Evolutionary conservation across 1,140 invertebrate genomes (phyloP).

Genomic region (Pantala flavescens): DNA sequence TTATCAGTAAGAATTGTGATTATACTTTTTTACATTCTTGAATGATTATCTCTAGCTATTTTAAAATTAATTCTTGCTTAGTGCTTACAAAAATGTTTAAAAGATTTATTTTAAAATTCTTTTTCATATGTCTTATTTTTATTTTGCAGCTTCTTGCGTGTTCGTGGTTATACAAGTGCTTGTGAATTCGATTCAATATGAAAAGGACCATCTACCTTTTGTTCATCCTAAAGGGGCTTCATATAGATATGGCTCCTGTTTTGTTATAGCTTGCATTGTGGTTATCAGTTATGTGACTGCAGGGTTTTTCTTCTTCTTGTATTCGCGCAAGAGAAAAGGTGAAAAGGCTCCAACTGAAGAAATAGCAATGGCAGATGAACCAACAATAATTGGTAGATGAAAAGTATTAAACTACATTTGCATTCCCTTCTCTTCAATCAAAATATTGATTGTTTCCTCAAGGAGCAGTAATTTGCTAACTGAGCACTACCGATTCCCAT

Average conservation of each 20-base stretch:
- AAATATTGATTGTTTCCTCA: too few relatives aligned
- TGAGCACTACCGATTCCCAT: too few relatives aligned
- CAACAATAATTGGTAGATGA: slow-evolving; percentile 71
- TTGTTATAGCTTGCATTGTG: slow-evolving; percentile 68
- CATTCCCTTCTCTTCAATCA: too few relatives aligned
- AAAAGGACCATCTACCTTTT: slow-evolving; percentile 50
- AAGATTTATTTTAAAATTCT: too few relatives aligned
- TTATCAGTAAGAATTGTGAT: too few relatives aligned
- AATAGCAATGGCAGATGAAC: slow-evolving; percentile 71
- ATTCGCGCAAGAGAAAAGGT: slow-evolving; percentile 72
- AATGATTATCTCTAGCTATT: too few relatives aligned
- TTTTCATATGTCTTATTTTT: neutral
- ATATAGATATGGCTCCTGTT: slow-evolving; percentile 59
- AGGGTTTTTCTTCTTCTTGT: slow-evolving; percentile 62
- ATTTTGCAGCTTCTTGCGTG: slow-evolving; percentile 47
- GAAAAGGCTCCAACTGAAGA: slow-evolving; percentile 67
- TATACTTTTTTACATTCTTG: too few relatives aligned
- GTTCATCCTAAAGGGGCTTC: slow-evolving; percentile 56
- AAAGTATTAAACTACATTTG: neutral
- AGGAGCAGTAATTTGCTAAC: too few relatives aligned
- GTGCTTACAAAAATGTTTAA: too few relatives aligned
- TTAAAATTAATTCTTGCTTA: too few relatives aligned
- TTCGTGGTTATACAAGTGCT: slow-evolving; percentile 74
- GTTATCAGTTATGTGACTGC: slow-evolving; percentile 59
- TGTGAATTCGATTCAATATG: slow-evolving; percentile 58